Evolutionary conservation across 2,113 vertebrate species (phyloP).

Genomic region (Thymallus thymallus): DNA sequence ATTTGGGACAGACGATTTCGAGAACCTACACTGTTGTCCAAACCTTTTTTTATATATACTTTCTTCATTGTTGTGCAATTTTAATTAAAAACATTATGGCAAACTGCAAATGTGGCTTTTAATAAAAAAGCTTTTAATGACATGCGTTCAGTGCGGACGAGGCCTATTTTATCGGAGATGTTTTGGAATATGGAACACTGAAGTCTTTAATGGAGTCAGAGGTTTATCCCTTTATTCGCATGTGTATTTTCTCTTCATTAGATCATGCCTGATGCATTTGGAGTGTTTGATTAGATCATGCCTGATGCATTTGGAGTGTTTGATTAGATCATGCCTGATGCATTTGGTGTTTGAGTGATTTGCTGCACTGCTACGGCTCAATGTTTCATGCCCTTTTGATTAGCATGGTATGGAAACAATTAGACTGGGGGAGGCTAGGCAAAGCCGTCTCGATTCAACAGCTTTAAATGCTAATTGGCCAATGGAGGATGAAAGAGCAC

Average conservation of each 20-base stretch:
- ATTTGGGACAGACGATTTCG: too few relatives aligned
- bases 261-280: constrained; percentile 3
- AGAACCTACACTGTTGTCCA: too few relatives aligned
- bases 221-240: constrained; percentile 38
- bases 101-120: too few relatives aligned
- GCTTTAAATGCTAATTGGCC: constrained; percentile 76
- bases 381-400: constrained; percentile 69
- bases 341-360: constrained; percentile 49
- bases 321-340: constrained; percentile 56
- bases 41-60: too few relatives aligned
- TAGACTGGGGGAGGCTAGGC: constrained; percentile 46
- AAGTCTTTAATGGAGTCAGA: neutral
- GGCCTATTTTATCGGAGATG: too few relatives aligned
- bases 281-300: constrained; percentile 28
- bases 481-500: constrained; percentile 70
- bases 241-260: constrained; percentile 40
- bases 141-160: too few relatives aligned
- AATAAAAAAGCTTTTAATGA: too few relatives aligned
- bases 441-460: constrained; percentile 61
- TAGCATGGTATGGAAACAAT: constrained; percentile 71
- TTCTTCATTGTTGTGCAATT: too few relatives aligned
- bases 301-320: constrained; percentile 1
- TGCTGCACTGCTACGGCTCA: neutral
- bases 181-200: too few relatives aligned
- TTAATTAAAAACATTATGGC: too few relatives aligned